A percentile compares a stretch with the other conserved stretches of the same genome.
Evolutionary conservation across 2,888 invertebrate genomes (phyloP).

Genomic region (Ferrisia virgata): DNA sequence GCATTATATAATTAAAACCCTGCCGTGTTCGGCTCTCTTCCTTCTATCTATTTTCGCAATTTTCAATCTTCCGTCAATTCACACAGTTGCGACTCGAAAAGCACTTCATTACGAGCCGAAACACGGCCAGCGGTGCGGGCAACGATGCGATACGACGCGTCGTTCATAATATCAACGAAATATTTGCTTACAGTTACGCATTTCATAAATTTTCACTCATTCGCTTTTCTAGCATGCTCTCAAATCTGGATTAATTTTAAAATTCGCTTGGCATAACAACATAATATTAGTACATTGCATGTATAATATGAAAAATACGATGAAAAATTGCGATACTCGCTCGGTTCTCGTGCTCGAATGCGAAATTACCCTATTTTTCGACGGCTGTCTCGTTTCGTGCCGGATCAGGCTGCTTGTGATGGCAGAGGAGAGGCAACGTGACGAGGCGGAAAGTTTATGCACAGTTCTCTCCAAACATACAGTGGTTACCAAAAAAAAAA

Average conservation of each 20-base stretch:
- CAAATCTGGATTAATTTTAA: neutral
- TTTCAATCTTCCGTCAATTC: neutral
- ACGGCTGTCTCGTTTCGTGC: neutral
- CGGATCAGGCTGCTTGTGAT: neutral
- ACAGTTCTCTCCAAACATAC: neutral
- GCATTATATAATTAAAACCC: neutral
- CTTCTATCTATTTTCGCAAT: too few relatives aligned
- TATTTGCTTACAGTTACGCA: neutral
- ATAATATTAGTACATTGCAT: too few relatives aligned
- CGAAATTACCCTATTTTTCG: neutral
- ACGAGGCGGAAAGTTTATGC: neutral
- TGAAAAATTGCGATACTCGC: neutral
- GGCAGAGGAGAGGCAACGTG: too few relatives aligned
- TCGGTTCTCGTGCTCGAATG: neutral
- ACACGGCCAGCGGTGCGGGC: neutral
- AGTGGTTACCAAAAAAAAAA: neutral
- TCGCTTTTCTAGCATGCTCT: too few relatives aligned
- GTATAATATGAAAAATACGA: too few relatives aligned
- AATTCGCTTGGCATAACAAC: too few relatives aligned
- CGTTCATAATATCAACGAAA: too few relatives aligned
- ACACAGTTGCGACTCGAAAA: neutral
- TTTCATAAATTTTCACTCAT: neutral
- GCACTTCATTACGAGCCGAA: neutral
- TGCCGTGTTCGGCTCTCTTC: too few relatives aligned
- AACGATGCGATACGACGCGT: neutral